phyloP scores from a whole-genome alignment of 2,113 vertebrate species.

The Rhizomys pruinosus region DNA sequence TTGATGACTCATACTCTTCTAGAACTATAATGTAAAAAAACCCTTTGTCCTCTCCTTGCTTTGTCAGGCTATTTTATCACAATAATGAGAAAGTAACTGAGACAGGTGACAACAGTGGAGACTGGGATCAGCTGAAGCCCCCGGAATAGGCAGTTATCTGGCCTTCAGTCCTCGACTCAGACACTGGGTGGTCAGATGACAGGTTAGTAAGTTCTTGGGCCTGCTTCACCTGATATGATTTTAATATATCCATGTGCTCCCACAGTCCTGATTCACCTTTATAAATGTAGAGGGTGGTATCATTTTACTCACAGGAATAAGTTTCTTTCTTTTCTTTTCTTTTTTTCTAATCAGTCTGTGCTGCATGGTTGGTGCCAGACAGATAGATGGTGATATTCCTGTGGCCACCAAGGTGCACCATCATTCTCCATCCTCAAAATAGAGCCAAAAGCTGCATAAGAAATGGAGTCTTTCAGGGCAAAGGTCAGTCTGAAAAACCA shows the following conservation, averaged over 20 bases:
- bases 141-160: neutral
- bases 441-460: neutral
- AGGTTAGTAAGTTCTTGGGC: neutral
- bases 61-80: neutral
- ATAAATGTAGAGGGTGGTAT: neutral
- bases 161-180: neutral
- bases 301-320: neutral
- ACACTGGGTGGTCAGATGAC: neutral
- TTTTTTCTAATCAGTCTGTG: neutral
- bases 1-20: neutral
- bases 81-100: neutral
- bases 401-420: rapidly evolving
- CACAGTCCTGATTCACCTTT: neutral
- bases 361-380: too few species aligned
- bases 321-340: too few species aligned
- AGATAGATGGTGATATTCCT: too few species aligned
- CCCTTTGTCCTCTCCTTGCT: too few species aligned
- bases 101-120: neutral
- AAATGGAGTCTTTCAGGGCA: neutral
- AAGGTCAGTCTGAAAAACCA: neutral
- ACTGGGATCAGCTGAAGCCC: too few species aligned
- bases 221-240: neutral
- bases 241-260: neutral
- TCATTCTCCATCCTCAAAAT: neutral
- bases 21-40: neutral